Evolutionary conservation across 2,888 invertebrate genomes (phyloP).

Genomic region (Drosophila atripex): DNA sequence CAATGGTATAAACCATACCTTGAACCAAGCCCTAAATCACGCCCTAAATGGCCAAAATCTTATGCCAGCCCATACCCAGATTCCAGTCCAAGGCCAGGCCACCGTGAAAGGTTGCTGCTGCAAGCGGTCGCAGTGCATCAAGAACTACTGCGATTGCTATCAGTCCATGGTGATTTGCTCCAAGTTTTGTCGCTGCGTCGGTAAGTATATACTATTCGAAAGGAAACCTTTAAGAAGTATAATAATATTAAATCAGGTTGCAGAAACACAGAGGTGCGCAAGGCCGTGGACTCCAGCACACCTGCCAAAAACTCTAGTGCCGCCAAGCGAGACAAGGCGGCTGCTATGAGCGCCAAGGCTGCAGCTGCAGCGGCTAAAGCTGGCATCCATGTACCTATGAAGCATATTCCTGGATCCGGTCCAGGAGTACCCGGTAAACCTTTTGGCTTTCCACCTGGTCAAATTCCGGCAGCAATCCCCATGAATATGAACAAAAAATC

Average conservation of each 20-base stretch:
- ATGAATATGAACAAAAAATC: background rate
- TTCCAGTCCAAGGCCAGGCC: conserved; percentile 21
- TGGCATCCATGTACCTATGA: conserved; percentile 42
- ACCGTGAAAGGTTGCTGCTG: conserved; percentile 60
- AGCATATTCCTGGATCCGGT: conserved; percentile 22
- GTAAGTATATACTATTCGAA: conserved; percentile 42
- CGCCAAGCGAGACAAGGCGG: conserved; percentile 51
- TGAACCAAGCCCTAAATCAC: background rate
- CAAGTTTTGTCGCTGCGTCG: conserved; percentile 59
- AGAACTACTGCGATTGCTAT: conserved; percentile 72
- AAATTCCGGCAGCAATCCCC: conserved; percentile 5
- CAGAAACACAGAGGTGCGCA: conserved; percentile 59
- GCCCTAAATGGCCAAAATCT: background rate
- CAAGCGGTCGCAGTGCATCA: conserved; percentile 70
- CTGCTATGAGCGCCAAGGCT: conserved; percentile 58
- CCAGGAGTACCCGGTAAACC: background rate
- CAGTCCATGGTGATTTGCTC: conserved; percentile 66
- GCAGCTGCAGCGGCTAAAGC: conserved; percentile 57
- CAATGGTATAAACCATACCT: background rate
- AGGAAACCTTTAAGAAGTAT: background rate
- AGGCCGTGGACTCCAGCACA: conserved; percentile 4
- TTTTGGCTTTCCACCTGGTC: background rate
- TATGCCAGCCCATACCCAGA: background rate
- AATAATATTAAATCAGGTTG: conserved; percentile 40
- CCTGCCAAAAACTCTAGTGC: conserved; percentile 37